phyloP scores from a whole-genome alignment of 2,113 vertebrate genomes.

The Elaphurus davidianus region DNA sequence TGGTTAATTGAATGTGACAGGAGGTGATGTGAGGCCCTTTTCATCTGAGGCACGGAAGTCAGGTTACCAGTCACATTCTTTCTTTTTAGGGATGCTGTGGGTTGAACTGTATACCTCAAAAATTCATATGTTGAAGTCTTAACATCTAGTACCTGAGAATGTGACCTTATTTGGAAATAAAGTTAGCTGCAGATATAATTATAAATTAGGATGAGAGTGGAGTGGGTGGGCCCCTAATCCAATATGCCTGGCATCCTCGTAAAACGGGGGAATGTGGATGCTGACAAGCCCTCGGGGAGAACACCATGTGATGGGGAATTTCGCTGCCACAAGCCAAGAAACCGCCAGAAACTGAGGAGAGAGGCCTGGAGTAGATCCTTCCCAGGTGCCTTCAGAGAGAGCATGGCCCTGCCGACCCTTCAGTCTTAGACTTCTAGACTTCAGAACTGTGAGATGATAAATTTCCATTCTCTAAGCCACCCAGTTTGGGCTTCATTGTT shows the following conservation, averaged over 20 bases:
- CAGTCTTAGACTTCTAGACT: not conserved
- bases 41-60: not conserved
- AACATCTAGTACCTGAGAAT: not conserved
- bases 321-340: not conserved
- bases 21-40: not conserved
- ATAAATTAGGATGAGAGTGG: not conserved
- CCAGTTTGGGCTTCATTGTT: not conserved
- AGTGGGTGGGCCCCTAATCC: not conserved
- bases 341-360: not conserved
- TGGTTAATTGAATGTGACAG: not conserved
- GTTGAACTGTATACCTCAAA: not conserved
- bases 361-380: not conserved
- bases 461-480: not conserved
- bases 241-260: not conserved
- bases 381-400: not conserved
- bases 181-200: not conserved
- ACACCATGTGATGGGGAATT: not conserved
- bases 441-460: not conserved
- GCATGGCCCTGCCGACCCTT: fast-evolving
- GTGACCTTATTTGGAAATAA: not conserved
- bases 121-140: not conserved
- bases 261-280: not conserved
- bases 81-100: not conserved
- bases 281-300: not conserved
- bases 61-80: not conserved